Evolutionary conservation across 2,888 invertebrate genomes (phyloP), one percentile per base, ranked within the genome.

Genomic region (Leptinotarsa tumamoca): DNA sequence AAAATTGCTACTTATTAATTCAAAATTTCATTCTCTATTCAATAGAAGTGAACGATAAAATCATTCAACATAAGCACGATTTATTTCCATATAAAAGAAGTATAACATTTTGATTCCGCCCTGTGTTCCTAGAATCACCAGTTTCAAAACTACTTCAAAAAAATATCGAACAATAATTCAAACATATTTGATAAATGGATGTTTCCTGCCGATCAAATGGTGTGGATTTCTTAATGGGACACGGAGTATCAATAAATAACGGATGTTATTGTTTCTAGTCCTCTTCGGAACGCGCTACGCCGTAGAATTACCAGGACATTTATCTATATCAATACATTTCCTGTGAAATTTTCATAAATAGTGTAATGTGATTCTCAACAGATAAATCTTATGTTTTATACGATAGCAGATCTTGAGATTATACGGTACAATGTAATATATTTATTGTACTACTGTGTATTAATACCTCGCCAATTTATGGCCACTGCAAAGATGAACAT

Each of bases 361-460:
- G 61, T 49, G 49, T 70, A 43, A 70, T 58, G 70, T 58, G 21
- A 56, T 56, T 23, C 58, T 58, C 61, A 27, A 27, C 14, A 70
- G 21, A 70, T 70, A 70, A 70, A 70, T 70, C 70, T 43, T 18
- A 15, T 56, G 56, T 70, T 70, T 27, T 49, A 70, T 70, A 70
- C 5, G 14, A 58, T 23, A 43, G 70, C 70, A 21, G 56, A 70
- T 70, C 54, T 54, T n/a, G 49, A 70, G 70, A 70, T 70, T 70
- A 58, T 58, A 58, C 33, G 58, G 70, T 70, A 70, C 70, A 70
- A 58, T 58, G 58, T 70, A 68, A 68, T 69, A 56, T 56, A 70
- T 70, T 58, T 70, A 70, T 69, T 70, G 49, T 54, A 70, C 70
- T 70, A 70, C 70, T 70, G 70, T 70, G 33, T 70, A 58, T 70